These are phyloP conservation scores for Scaptodrosophila latifasciaeformis DNA, from an alignment of 2,888 invertebrate species.

Conservation along the genomic window DNA sequence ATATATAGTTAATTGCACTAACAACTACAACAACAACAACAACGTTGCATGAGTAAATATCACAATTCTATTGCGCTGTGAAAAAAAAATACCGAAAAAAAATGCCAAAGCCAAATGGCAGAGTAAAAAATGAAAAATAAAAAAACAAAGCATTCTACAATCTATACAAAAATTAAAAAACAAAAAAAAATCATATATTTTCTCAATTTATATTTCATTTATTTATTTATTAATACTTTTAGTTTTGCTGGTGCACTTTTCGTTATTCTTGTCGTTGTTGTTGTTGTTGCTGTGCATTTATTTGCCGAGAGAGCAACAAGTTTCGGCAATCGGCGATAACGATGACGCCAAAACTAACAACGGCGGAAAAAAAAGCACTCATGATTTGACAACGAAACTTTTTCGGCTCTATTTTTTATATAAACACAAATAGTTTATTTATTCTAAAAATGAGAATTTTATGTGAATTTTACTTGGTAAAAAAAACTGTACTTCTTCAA, in stretches of 20 bases:
- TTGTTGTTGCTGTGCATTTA: not conserved
- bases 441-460: no score
- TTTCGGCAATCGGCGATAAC: not conserved
- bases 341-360: no score
- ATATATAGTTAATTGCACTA: constrained; percentile 20
- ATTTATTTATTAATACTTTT: constrained; percentile 6
- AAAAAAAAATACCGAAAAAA: constrained; percentile 16
- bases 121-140: constrained; percentile 7
- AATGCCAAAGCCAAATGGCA: not conserved
- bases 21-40: constrained; percentile 6
- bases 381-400: no score
- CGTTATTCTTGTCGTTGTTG: constrained; percentile 1
- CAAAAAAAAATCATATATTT: constrained; percentile 23
- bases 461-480: no score
- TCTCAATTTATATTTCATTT: constrained; percentile 21
- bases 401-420: no score
- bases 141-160: not conserved
- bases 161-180: constrained; percentile 7
- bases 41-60: constrained; percentile 26
- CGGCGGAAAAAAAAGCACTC: no score
- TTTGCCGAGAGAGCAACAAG: not conserved
- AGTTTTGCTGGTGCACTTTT: not conserved
- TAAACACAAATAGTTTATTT: no score
- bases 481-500: no score
- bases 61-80: constrained; percentile 37